phyloP scores from a whole-genome alignment of 1,140 invertebrate species.

The Danaus plexippus region DNA sequence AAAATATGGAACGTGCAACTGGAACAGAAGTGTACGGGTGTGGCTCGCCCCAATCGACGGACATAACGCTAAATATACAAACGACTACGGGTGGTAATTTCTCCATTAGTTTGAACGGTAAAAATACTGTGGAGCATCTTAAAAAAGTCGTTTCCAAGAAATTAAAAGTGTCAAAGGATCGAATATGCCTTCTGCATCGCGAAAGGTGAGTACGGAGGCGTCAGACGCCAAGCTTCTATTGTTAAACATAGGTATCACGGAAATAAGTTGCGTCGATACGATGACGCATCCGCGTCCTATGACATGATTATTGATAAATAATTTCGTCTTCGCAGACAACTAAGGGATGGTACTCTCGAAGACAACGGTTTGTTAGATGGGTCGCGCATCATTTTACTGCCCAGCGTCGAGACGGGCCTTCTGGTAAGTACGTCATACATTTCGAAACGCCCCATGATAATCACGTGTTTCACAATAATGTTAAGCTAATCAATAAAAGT shows the following conservation, averaged over 20 bases:
- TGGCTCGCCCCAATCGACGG: constrained; percentile 75
- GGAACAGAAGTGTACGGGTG: constrained; percentile 74
- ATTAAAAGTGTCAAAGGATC: constrained; percentile 91
- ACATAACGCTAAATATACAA: constrained; percentile 86
- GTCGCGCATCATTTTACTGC: constrained; percentile 89
- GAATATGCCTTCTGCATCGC: constrained; percentile 90
- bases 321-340: constrained; percentile 78
- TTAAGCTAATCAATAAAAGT: constrained; percentile 49
- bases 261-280: constrained; percentile 69
- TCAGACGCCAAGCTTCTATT: constrained; percentile 66
- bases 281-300: constrained; percentile 69
- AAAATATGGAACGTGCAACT: constrained; percentile 66
- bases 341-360: constrained; percentile 87
- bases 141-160: constrained; percentile 94
- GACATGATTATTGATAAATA: constrained; percentile 49
- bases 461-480: constrained; percentile 62
- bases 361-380: constrained; percentile 91
- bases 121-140: constrained; percentile 87
- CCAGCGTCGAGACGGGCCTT: constrained; percentile 93
- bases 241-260: constrained; percentile 68
- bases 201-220: constrained; percentile 83
- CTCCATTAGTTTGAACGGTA: constrained; percentile 82
- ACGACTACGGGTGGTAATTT: constrained; percentile 94
- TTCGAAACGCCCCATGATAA: constrained; percentile 53
- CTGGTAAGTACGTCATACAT: constrained; percentile 80